These are phyloP conservation scores for Galleria mellonella DNA, from an alignment of 1,140 invertebrate species.

Conservation along the genomic window DNA sequence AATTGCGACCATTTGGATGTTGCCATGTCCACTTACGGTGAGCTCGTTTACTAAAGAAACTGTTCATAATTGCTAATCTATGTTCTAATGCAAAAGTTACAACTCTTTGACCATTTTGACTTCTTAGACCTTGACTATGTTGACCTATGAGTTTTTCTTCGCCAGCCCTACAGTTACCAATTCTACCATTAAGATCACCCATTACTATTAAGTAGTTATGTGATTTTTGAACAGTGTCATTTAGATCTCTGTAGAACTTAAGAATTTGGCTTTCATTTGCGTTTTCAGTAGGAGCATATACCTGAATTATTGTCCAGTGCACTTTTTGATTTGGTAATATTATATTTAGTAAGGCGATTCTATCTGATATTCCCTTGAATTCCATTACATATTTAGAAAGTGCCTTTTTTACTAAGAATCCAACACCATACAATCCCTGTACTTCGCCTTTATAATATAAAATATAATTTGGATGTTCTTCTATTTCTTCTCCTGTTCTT, in stretches of 20 bases:
- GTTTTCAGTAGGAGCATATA: constrained; percentile 15
- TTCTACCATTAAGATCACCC: too few species aligned
- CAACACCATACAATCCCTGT: constrained; percentile 15
- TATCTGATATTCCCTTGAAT: constrained; percentile 16
- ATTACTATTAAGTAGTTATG: too few species aligned
- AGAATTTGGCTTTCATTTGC: constrained; percentile 1
- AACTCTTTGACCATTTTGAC: too few species aligned
- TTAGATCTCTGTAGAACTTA: constrained; percentile 6
- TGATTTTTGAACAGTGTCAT: too few species aligned
- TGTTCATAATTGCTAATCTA: too few species aligned
- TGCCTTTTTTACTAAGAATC: constrained; percentile 18
- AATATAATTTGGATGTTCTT: constrained; percentile 14
- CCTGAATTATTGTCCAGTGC: constrained; percentile 9
- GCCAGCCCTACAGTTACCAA: too few species aligned
- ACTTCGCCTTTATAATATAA: constrained; percentile 16
- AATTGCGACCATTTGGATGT: too few species aligned
- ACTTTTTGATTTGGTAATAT: constrained; percentile 4
- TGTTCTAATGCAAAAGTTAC: too few species aligned
- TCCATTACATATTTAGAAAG: constrained; percentile 11
- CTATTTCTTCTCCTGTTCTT: constrained; percentile 17
- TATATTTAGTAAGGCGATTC: constrained; percentile 15
- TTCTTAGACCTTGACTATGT: too few species aligned
- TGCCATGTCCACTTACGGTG: too few species aligned
- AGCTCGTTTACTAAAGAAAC: too few species aligned
- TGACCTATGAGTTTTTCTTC: too few species aligned